Evolutionary conservation across 2,888 invertebrate species (phyloP).

Genomic region (Drosophila neonasuta): DNA sequence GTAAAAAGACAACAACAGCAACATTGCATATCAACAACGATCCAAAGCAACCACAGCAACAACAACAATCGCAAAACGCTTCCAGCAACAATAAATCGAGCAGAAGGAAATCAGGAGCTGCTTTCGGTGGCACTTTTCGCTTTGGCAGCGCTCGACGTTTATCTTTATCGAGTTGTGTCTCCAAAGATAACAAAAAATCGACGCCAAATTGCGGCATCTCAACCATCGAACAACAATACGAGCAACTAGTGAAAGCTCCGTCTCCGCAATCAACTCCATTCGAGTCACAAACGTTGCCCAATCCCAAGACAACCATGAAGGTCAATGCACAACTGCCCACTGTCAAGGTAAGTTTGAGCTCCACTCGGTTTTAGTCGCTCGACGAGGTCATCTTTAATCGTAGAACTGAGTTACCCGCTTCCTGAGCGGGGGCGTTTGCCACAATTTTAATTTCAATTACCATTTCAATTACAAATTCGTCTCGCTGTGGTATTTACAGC

Average conservation of each 20-base stretch:
- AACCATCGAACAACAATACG: slow-evolving; percentile 43
- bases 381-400: slow-evolving; percentile 10
- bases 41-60: slow-evolving; percentile 26
- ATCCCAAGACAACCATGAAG: slow-evolving; percentile 65
- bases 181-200: slow-evolving; percentile 58
- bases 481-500: slow-evolving; percentile 24
- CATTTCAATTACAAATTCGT: slow-evolving; percentile 27
- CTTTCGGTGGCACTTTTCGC: slow-evolving; percentile 63
- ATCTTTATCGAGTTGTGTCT: slow-evolving; percentile 69
- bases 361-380: slow-evolving; percentile 3
- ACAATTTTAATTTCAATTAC: slow-evolving; percentile 3
- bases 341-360: slow-evolving; percentile 72
- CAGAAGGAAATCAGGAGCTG: slow-evolving; percentile 53
- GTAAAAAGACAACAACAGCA: slow-evolving; percentile 77
- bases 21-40: slow-evolving; percentile 62
- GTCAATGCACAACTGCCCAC: slow-evolving; percentile 71
- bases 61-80: slow-evolving; percentile 27
- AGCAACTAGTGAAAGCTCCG: slow-evolving; percentile 26
- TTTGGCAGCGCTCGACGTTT: slow-evolving; percentile 71
- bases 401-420: background rate
- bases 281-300: slow-evolving; percentile 29
- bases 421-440: slow-evolving; percentile 9
- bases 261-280: slow-evolving; percentile 1
- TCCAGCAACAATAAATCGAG: slow-evolving; percentile 45
- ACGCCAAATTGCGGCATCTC: slow-evolving; percentile 22